Evolutionary conservation across 2,888 invertebrate species (phyloP), one percentile per base, ranked within the genome.

Genomic region (Harpagoxenus sublaevis): DNA sequence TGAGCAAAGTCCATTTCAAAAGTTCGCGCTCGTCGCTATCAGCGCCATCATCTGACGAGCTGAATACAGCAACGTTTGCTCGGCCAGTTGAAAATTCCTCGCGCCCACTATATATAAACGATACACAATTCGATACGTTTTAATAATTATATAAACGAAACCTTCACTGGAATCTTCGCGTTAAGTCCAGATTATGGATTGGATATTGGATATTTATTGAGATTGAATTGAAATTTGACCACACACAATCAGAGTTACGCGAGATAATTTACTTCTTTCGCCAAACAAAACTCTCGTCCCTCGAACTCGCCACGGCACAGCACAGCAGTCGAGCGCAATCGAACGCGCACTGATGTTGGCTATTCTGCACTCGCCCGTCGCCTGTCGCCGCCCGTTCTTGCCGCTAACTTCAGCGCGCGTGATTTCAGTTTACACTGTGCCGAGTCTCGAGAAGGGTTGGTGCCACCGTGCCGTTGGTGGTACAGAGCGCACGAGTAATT

Each of bases 351-450:
- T 31, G 5, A 70, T 3, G 79, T 79, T 79, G 79, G 55, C 45
- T 0, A 15, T 3, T 57, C 45, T 60, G 57, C 6, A 3, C 15
- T 15, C 31, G 53, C 1, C 9, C n/a, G 42, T 70, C 55, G 53
- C 1, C 9, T 12, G 42, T 70, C 55, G 55, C 48, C 55, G 71
- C 57, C n/a, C 71, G 51, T 68, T 75, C 77, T 78, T 15, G 73
- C 55, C n/a, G 73, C 23, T 35, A 8, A 79, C 73, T 71, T 73
- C 57, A 73, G 35, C 0, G 18, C 23, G 23, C 12, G 5, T 12
- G 23, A 42, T 15, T 73, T 71, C 73, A 79, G 73, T 79, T 79
- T 48, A 79, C 73, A 35, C 31, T 70, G 45, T 70, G 8, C 4
- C 9, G 35, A 35, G 35, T 2, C 35, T 35, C 35, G 35, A 35